These are phyloP conservation scores for Deilephila porcellus DNA, from an alignment of 2,888 invertebrate species.

Conservation along the genomic window DNA sequence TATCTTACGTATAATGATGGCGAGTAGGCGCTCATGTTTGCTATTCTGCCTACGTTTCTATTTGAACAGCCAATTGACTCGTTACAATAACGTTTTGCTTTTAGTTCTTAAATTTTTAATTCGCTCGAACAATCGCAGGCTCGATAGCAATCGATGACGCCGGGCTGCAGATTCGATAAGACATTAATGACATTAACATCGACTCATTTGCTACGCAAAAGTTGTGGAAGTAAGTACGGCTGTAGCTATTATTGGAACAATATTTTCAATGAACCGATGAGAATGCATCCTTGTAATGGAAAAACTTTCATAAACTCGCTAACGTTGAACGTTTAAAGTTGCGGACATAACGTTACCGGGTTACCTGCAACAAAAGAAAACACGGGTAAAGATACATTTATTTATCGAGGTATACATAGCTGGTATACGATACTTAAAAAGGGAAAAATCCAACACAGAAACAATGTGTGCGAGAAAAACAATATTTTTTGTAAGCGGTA, in stretches of 20 bases:
- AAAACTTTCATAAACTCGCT: conserved; percentile 12
- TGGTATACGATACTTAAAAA: background rate
- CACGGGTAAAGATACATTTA: background rate
- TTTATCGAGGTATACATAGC: background rate
- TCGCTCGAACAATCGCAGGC: conserved; percentile 39
- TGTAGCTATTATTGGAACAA: conserved; percentile 10
- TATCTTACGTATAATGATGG: conserved; percentile 52
- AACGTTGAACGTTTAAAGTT: background rate
- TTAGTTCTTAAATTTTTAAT: conserved; percentile 44
- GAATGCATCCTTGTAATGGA: conserved; percentile 16
- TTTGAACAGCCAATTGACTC: conserved; percentile 67
- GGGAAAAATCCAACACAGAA: background rate
- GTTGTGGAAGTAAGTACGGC: conserved; percentile 20
- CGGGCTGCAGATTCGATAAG: background rate
- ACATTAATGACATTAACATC: conserved; percentile 8
- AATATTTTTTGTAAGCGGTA: background rate
- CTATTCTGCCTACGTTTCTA: conserved; percentile 63
- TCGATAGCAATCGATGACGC: background rate
- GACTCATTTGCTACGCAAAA: background rate
- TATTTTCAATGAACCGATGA: background rate
- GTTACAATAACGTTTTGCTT: conserved; percentile 62
- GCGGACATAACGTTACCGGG: conserved; percentile 1
- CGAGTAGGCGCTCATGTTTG: conserved; percentile 57
- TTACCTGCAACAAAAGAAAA: conserved; percentile 17
- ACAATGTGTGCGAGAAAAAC: background rate